Base-by-base conservation (phyloP, 2,113 vertebrate genomes). In the Trichechus manatus region DNA sequence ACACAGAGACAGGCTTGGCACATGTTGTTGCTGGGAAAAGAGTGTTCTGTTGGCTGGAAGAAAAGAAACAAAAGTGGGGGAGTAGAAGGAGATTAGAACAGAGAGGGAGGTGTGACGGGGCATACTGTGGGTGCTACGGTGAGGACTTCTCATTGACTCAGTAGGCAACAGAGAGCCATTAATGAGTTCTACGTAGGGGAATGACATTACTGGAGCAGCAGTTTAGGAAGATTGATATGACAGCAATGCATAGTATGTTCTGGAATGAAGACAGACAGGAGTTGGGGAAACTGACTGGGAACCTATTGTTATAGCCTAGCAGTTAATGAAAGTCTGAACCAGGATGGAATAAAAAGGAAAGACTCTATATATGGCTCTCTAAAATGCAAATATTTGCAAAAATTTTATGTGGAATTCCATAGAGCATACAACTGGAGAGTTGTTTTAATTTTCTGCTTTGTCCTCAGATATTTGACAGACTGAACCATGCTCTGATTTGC, bases 311-410 rank as follows among this genome's bases (percentile, higher is more conserved):
- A n/a, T 17, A 75, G 42, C 39, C 29, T 6, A 56, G 47, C 5
- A 68, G n/a, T 93, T 79, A 82, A 82, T 70, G 44, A 79, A 86
- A 93, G 47, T 86, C 56, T 83, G 74, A 86, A 94, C 13, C 14
- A 64, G 39, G 17, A n/a, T 89, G 63, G n/a, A 77, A 94, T 19
- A 27, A 15, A 72, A 97, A 79, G 53, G 31, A 86, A 84, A 95
- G 59, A 80, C 31, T 85, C 50, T 47, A 27, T 74, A 27, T 61
- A 8, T 91, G 13, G 5, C 2, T 79, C n/a, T 86, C 64, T 19
- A 50, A 70, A 61, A 81, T 85, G 70, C 44, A 87, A 50, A 25
- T 93, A 75, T 74, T 53, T 53, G 59, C 50, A 72, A 87, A 36
- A n/a, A 59, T 77, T 81, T 72, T 72, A n/a, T 29, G 29, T 89